Base-by-base conservation (phyloP, 1,140 invertebrate species). In the Drosophila fuyamai region DNA sequence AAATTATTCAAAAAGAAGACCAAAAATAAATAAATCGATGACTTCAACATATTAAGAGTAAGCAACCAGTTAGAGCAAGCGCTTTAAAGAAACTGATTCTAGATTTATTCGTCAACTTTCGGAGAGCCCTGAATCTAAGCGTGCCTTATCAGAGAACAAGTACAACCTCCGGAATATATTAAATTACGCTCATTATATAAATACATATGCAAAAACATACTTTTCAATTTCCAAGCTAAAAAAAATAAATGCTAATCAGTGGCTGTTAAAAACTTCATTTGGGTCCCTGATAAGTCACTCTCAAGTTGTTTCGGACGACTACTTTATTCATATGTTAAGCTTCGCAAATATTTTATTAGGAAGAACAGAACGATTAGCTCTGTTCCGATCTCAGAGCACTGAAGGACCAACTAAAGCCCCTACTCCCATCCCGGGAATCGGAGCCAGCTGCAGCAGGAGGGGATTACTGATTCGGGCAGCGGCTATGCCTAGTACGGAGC, bases 381-480 rank as follows among this genome's bases (percentile, higher is more conserved):
- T 8, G 8, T 32, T 32, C 29, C 29, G n/a, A 47, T 53, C 8
- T 58, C 18, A 8, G 76, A 92, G 73, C 8, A 88, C 44, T 12
- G 76, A 53, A 0, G 95, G 60, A 1, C 73, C 72, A 4, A 75
- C 70, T 7, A 59, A 94, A 6, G 84, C 51, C 10, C 86, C 86
- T 1, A 95, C 94, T 8, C 95, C 95, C 1, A 84, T 38, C 0
- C 79, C 90, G 2, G 94, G 93, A 9, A 96, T 93, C 1, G 95
- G 95, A 41, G 96, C 96, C 35, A 97, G 93, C 82, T 96, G 96
- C 12, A 97, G 91, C 14, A 97, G 93, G 40, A 96, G 93, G 1
- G 96, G 96, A 92, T 97, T 96, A 46, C 95, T 95, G 43, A 96
- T 95, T 41, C 96, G 92, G 4, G 96, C 95, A 18, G 96, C 96